These are phyloP conservation scores for Pangasius macronema DNA, from an alignment of 2,797 vertebrate genomes.

Conservation along the genomic window DNA sequence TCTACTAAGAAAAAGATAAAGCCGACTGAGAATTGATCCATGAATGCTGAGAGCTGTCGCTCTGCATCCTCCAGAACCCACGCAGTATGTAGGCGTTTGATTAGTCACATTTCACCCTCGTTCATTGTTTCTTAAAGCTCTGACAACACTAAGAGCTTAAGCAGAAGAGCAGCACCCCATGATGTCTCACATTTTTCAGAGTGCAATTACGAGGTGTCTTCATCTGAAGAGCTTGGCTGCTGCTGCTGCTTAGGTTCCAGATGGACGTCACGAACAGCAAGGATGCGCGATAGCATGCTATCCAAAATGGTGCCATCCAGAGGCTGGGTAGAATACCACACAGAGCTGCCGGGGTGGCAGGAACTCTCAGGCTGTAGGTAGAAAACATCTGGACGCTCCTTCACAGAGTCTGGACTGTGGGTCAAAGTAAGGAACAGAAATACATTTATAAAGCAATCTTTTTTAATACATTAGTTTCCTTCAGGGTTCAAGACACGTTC, in stretches of 20 bases:
- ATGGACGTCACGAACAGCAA: constrained; percentile 90
- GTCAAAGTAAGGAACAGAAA: constrained; percentile 2
- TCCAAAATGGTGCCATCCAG: constrained; percentile 86
- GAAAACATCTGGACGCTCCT: constrained; percentile 85
- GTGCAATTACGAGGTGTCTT: constrained; percentile 57
- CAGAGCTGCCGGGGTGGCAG: constrained; percentile 82
- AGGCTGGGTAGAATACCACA: constrained; percentile 90
- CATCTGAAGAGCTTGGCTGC: constrained; percentile 37
- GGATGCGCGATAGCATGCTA: constrained; percentile 92
- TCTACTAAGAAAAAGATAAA: constrained; percentile 5
- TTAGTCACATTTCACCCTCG: constrained; percentile 30
- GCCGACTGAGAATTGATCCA: neutral
- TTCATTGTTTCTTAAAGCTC: constrained; percentile 14
- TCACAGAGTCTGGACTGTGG: constrained; percentile 87
- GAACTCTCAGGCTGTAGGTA: constrained; percentile 90
- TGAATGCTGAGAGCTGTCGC: constrained; percentile 9
- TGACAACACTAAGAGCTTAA: constrained; percentile 3
- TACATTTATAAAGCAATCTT: neutral
- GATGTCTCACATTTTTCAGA: neutral
- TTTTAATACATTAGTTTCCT: neutral
- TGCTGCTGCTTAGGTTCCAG: constrained; percentile 66
- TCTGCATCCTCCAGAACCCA: constrained; percentile 33
- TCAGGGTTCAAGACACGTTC: neutral
- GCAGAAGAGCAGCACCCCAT: neutral
- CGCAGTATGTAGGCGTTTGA: constrained; percentile 24